Evolutionary conservation across 2,113 vertebrate species (phyloP).

Genomic region (Microcebus tavaratra): DNA sequence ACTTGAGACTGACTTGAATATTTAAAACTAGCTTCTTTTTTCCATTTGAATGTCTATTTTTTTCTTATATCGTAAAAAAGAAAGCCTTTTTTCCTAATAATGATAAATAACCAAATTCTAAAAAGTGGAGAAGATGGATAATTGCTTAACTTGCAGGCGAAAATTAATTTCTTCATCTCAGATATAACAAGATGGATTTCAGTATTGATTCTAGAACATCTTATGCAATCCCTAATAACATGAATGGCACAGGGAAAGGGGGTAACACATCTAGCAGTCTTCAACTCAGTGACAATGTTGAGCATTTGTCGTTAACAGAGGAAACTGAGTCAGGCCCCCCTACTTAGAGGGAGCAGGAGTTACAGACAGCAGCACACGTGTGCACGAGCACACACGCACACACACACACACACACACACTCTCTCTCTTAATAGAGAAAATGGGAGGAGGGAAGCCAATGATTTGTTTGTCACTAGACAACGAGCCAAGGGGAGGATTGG

Average conservation of each 20-base stretch:
- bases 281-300: background rate
- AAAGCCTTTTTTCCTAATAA: background rate
- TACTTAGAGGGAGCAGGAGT: background rate
- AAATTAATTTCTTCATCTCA: constrained; percentile 30
- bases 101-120: constrained; percentile 12
- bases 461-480: constrained; percentile 51
- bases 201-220: background rate
- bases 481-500: background rate
- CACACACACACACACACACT: too few species aligned
- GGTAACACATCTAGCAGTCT: background rate
- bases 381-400: background rate
- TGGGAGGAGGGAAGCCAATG: background rate
- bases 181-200: background rate
- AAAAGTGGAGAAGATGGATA: background rate
- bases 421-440: background rate
- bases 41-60: background rate
- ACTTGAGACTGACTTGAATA: background rate
- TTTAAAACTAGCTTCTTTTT: background rate
- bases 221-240: background rate
- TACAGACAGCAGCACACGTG: background rate
- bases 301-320: background rate
- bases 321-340: background rate
- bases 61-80: constrained; percentile 4
- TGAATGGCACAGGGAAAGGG: too few species aligned
- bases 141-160: background rate